Evolutionary conservation across 2,797 vertebrate genomes (phyloP).

Genomic region (Tinamus major): DNA sequence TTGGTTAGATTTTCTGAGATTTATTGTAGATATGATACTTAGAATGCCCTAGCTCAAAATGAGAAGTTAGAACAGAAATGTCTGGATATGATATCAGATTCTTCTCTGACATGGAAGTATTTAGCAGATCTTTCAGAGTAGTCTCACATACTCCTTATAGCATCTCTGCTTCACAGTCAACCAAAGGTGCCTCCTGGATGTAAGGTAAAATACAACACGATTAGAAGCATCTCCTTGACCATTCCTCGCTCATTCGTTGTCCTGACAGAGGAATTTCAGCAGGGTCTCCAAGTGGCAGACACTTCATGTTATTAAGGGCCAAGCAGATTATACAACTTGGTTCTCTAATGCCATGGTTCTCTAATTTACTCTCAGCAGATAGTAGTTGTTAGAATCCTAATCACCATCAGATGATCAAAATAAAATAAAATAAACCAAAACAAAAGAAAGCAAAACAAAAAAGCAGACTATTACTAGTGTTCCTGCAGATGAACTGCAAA

Average conservation of each 20-base stretch:
- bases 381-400: not conserved
- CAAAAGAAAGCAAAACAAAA: not conserved
- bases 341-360: not conserved
- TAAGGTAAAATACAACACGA: not conserved
- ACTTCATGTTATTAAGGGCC: not conserved
- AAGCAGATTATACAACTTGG: not conserved
- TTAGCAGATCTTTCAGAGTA: not conserved
- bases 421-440: not conserved
- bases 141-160: not conserved
- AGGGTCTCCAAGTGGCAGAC: not conserved
- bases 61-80: not conserved
- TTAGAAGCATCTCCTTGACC: not conserved
- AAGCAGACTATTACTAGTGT: not conserved
- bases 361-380: not conserved
- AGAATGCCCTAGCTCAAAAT: not conserved
- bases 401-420: not conserved
- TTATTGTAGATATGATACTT: not conserved
- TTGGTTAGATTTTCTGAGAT: not conserved
- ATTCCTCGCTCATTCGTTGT: too few relatives aligned
- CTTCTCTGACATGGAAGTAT: not conserved
- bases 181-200: not conserved
- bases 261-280: not conserved
- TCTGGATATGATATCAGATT: not conserved
- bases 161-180: not conserved
- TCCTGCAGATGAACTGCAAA: not conserved